Conservation (phyloP, 2,797 vertebrate genomes). For the Pseudochirops corinnae region DNA sequence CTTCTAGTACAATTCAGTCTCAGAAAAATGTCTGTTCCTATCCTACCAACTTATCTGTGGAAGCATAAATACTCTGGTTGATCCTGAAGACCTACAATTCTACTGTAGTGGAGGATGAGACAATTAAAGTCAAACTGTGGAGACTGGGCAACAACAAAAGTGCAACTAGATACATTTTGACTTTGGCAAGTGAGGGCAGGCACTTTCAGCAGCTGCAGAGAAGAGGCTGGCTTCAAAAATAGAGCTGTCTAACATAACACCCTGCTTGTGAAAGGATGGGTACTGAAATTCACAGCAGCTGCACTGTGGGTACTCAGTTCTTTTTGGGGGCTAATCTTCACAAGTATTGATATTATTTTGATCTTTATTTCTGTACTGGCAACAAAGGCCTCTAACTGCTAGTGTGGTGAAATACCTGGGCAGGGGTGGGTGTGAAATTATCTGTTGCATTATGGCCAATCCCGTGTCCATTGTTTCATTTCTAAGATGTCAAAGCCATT, state of each 20-base stretch:
- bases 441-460: constrained; percentile 1
- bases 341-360: constrained; percentile 33
- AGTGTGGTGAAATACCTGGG: constrained; percentile 27
- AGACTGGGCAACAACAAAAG: neutral
- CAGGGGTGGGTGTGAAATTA: neutral
- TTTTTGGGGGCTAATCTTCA: constrained; percentile 9
- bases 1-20: constrained; percentile 23
- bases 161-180: neutral
- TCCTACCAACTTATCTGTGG: neutral
- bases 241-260: constrained; percentile 10
- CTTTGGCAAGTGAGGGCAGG: neutral
- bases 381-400: constrained; percentile 19
- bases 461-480: constrained; percentile 10
- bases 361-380: constrained; percentile 15
- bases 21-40: neutral
- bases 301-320: neutral
- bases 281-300: constrained; percentile 19
- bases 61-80: neutral
- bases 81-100: neutral
- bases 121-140: neutral
- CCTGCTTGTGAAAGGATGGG: neutral
- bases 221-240: neutral
- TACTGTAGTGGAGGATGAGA: neutral
- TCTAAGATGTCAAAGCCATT: constrained; percentile 15
- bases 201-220: constrained; percentile 9